A percentile compares a stretch with the other conserved stretches of the same genome.
These are phyloP conservation scores for Saccopteryx leptura DNA, from an alignment of 2,113 vertebrate species.

Conservation along the genomic window DNA sequence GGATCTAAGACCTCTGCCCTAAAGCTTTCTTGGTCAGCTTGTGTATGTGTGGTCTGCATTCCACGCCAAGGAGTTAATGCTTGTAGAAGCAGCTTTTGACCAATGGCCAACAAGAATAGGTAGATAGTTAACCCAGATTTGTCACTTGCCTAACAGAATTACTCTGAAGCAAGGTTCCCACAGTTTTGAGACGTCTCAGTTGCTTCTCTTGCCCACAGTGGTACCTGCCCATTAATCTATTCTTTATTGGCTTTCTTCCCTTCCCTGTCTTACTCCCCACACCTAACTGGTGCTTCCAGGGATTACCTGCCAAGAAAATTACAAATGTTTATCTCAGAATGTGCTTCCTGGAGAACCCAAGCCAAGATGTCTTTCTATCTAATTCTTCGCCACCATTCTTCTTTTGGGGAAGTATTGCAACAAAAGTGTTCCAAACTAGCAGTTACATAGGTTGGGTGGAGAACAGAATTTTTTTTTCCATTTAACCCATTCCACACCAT, in stretches of 20 bases:
- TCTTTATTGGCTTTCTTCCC: not conserved
- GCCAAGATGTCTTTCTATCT: not conserved
- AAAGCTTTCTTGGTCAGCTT: not conserved
- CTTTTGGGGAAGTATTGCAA: not conserved
- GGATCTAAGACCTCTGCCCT: not conserved
- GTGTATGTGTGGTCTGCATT: not conserved
- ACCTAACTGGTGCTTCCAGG: not conserved
- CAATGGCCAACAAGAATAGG: not conserved
- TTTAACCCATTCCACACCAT: not conserved
- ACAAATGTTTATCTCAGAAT: not conserved
- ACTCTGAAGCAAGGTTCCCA: not conserved
- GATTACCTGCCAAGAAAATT: not conserved
- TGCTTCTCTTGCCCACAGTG: accelerated
- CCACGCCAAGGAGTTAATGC: not conserved
- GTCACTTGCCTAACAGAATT: not conserved
- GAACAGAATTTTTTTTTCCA: not conserved
- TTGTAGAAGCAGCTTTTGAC: not conserved
- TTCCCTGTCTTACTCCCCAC: not conserved
- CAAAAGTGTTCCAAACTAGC: not conserved
- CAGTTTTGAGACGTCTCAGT: not conserved
- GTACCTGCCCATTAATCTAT: not conserved
- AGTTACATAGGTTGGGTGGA: not conserved
- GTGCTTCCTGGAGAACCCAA: not conserved
- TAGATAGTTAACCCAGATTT: not conserved
- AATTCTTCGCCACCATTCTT: not conserved